A percentile compares a stretch with the other conserved stretches of the same genome.
phyloP scores from a whole-genome alignment of 1,140 invertebrate genomes.

The Drosophila bocki region DNA sequence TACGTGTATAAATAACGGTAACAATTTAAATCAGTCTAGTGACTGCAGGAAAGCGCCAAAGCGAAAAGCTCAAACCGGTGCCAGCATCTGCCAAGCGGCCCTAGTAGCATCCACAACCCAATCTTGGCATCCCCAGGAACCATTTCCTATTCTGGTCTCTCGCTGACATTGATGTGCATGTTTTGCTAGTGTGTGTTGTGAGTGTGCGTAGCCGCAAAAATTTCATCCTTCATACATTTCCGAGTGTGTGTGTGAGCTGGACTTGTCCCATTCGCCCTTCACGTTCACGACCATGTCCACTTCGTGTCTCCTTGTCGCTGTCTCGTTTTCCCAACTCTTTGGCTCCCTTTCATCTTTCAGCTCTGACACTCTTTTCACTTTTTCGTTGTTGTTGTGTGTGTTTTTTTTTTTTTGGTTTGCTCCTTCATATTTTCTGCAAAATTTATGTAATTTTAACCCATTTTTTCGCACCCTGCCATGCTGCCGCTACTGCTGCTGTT shows the following conservation, averaged over 20 bases:
- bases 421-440: conserved; percentile 77
- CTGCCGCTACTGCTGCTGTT: conserved; percentile 34
- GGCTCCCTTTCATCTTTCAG: conserved; percentile 16
- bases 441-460: conserved; percentile 79
- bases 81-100: conserved; percentile 62
- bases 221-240: conserved; percentile 73
- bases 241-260: conserved; percentile 26
- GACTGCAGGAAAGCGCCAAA: conserved; percentile 78
- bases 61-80: conserved; percentile 72
- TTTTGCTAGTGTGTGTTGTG: conserved; percentile 11
- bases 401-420: conserved; percentile 27
- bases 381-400: conserved; percentile 9
- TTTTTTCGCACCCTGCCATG: conserved; percentile 35
- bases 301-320: conserved; percentile 35
- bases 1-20: conserved; percentile 84
- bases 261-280: conserved; percentile 38
- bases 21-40: conserved; percentile 83
- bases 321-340: conserved; percentile 5
- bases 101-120: conserved; percentile 29
- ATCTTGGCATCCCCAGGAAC: conserved; percentile 48
- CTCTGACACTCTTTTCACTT: conserved; percentile 34
- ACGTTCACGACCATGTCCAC: conserved; percentile 49
- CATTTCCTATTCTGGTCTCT: conserved; percentile 55
- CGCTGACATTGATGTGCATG: conserved; percentile 75
- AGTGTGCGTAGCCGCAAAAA: conserved; percentile 68